A percentile compares a stretch with the other conserved stretches of the same genome.
Evolutionary conservation across 2,797 vertebrate species (phyloP).

Genomic region (Anguilla marmorata): DNA sequence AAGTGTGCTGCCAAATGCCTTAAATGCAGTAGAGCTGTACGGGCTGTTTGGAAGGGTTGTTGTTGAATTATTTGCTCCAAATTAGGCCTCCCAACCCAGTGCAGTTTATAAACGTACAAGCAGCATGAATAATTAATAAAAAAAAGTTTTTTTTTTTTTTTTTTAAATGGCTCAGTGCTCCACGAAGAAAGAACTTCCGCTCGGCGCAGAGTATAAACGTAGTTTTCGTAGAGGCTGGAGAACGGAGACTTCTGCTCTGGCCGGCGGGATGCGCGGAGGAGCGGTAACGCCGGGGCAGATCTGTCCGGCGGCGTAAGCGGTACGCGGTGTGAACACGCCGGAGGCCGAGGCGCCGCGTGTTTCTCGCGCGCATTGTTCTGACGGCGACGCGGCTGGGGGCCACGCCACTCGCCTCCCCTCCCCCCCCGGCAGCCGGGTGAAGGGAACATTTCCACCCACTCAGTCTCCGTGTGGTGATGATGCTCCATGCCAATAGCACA

Average conservation of each 20-base stretch:
- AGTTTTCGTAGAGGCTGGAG: background rate
- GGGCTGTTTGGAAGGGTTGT: background rate
- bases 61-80: background rate
- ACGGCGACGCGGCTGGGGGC: background rate
- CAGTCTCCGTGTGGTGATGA: background rate
- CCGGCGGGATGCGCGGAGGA: too few relatives aligned
- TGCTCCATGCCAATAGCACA: background rate
- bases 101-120: background rate
- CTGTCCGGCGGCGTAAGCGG: background rate
- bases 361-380: background rate
- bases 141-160: background rate
- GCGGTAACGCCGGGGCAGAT: background rate
- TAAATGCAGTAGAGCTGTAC: background rate
- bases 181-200: background rate
- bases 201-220: background rate
- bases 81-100: background rate
- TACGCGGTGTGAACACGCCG: too few relatives aligned
- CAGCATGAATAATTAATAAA: background rate
- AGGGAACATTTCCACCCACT: background rate
- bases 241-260: background rate
- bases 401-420: background rate
- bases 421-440: background rate
- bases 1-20: background rate
- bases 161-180: background rate
- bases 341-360: background rate